Evolutionary conservation across 1,140 invertebrate species (phyloP).

Genomic region (Drosophila kepulauana): DNA sequence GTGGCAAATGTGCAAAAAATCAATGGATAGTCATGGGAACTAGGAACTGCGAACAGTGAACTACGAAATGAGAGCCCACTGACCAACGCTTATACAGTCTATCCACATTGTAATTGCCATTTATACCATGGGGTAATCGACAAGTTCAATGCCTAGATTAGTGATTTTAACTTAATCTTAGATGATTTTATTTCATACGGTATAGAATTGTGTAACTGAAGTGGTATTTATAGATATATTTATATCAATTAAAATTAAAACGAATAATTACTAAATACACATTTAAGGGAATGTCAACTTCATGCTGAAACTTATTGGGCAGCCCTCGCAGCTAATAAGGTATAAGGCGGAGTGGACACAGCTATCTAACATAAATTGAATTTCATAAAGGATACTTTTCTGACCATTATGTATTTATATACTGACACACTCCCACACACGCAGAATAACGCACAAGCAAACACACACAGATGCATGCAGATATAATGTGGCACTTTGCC

Average conservation of each 20-base stretch:
- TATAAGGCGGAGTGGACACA: conserved; percentile 14
- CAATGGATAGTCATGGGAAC: conserved; percentile 50
- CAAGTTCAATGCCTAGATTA: background rate
- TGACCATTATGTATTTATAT: conserved; percentile 55
- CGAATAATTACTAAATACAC: background rate
- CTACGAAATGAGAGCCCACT: background rate
- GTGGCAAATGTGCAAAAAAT: conserved; percentile 60
- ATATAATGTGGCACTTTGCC: conserved; percentile 29
- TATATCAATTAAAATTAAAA: background rate
- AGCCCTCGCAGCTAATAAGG: conserved; percentile 26
- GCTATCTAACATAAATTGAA: conserved; percentile 61
- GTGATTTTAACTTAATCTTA: too few species aligned
- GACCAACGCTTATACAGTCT: conserved; percentile 20
- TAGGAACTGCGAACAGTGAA: conserved; percentile 8
- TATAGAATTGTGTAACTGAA: too few species aligned
- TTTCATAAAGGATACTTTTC: conserved; percentile 65
- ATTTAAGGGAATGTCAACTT: background rate
- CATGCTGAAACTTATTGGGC: background rate
- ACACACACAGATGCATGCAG: conserved; percentile 29
- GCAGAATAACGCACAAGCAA: conserved; percentile 3
- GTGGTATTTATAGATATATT: too few species aligned
- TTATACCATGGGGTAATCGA: background rate
- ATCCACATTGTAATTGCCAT: conserved; percentile 33
- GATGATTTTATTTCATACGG: too few species aligned
- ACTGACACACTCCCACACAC: conserved; percentile 2